Conservation (phyloP, 2,888 invertebrate genomes). For the Coecobrya sp. region DNA sequence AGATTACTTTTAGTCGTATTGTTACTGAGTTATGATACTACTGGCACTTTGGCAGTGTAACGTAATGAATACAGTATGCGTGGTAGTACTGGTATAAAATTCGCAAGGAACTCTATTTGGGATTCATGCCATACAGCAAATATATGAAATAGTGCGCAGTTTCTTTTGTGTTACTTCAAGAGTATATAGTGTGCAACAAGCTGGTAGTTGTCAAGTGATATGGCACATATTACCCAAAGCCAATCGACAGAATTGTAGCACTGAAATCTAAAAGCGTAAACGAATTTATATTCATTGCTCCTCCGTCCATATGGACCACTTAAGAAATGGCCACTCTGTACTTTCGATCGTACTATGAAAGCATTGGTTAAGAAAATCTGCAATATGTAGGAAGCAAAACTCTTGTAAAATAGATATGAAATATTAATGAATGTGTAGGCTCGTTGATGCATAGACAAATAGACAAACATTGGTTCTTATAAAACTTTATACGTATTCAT, state of each 20-base stretch:
- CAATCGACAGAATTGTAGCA: neutral
- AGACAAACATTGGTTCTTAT: neutral
- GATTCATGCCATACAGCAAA: neutral
- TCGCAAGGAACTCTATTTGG: neutral
- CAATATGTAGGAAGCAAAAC: too few relatives aligned
- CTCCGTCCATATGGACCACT: neutral
- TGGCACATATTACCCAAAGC: neutral
- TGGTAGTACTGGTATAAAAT: neutral
- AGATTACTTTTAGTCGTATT: neutral
- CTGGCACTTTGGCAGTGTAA: neutral
- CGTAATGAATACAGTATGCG: too few relatives aligned
- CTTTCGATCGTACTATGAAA: neutral
- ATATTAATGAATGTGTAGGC: too few relatives aligned
- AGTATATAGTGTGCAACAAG: constrained; percentile 8
- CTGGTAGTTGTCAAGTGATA: neutral
- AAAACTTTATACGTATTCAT: neutral
- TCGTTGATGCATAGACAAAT: neutral
- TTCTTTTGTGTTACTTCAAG: constrained; percentile 8
- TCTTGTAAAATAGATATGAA: too few relatives aligned
- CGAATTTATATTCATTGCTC: neutral
- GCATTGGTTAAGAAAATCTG: too few relatives aligned
- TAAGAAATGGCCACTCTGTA: neutral
- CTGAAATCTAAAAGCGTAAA: neutral
- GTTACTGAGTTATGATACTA: neutral
- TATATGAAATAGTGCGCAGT: neutral